phyloP scores from a whole-genome alignment of 2,888 invertebrate species.

The Cephus runcator region DNA sequence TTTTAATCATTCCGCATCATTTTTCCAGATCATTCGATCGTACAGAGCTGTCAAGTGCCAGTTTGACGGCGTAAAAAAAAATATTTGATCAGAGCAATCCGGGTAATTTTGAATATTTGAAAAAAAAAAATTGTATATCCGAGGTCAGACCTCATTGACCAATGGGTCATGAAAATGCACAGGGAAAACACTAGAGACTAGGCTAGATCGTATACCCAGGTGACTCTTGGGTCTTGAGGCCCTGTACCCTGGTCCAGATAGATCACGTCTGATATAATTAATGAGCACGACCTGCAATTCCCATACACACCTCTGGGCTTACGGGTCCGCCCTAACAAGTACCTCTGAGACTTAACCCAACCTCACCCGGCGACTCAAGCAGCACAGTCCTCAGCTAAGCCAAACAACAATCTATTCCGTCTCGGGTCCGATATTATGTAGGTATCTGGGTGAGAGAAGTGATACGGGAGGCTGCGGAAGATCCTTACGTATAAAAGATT shows the following conservation, averaged over 20 bases:
- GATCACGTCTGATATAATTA: slow-evolving; percentile 60
- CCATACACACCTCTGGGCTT: slow-evolving; percentile 55
- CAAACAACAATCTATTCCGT: slow-evolving; percentile 32
- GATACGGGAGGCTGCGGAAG: slow-evolving; percentile 7
- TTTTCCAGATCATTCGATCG: too few species aligned
- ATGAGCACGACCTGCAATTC: slow-evolving; percentile 58
- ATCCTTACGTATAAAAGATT: neutral
- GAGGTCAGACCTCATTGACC: neutral
- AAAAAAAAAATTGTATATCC: neutral
- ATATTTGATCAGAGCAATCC: neutral
- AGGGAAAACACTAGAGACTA: neutral
- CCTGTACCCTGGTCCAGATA: slow-evolving; percentile 52
- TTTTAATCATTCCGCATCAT: too few species aligned
- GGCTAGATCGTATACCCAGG: slow-evolving; percentile 18
- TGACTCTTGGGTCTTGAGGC: slow-evolving; percentile 30
- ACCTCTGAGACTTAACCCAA: slow-evolving; percentile 35
- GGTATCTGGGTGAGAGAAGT: slow-evolving; percentile 46
- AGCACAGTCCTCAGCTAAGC: neutral
- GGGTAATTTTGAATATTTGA: neutral
- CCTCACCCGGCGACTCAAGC: slow-evolving; percentile 25
- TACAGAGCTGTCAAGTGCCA: too few species aligned
- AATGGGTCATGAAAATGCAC: neutral
- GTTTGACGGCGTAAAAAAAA: neutral
- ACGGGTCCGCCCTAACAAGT: slow-evolving; percentile 46
- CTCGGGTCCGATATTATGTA: slow-evolving; percentile 35